Evolutionary conservation across 2,797 vertebrate genomes (phyloP).

Genomic region (Oreochromis grahami): DNA sequence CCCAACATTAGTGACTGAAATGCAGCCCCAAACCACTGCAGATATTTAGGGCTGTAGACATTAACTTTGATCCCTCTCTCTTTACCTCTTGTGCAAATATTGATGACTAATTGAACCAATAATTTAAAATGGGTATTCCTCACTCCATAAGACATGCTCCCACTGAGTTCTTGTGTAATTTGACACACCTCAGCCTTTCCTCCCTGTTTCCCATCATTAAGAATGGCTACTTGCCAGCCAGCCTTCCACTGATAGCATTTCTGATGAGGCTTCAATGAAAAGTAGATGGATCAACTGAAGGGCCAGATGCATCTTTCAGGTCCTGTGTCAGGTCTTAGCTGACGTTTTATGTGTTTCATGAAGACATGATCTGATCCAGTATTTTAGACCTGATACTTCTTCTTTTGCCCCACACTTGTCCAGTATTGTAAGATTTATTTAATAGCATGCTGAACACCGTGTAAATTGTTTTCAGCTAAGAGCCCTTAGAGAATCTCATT

Average conservation of each 20-base stretch:
- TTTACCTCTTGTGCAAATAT: background rate
- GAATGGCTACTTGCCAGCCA: background rate
- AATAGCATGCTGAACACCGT: too few species aligned
- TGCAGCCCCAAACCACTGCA: background rate
- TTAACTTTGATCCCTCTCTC: background rate
- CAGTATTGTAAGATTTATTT: background rate
- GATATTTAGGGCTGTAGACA: background rate
- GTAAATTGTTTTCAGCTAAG: background rate
- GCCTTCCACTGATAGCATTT: background rate
- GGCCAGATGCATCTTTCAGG: background rate
- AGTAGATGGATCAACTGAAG: background rate
- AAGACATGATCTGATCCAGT: background rate
- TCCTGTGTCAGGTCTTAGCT: background rate
- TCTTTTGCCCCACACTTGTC: background rate
- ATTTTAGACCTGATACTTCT: background rate
- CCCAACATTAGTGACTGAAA: background rate
- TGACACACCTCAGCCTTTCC: background rate
- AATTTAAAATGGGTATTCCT: background rate
- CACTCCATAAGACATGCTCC: background rate
- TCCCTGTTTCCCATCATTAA: background rate
- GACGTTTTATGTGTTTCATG: background rate
- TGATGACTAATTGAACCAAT: background rate
- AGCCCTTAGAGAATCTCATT: background rate
- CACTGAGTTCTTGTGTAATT: background rate
- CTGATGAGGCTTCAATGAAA: background rate